Evolutionary conservation across 37 sponge, comb jelly and placozoan species (phyloP), one percentile per base, ranked within the genome.

Genomic region (Amphimedon queenslandica): DNA sequence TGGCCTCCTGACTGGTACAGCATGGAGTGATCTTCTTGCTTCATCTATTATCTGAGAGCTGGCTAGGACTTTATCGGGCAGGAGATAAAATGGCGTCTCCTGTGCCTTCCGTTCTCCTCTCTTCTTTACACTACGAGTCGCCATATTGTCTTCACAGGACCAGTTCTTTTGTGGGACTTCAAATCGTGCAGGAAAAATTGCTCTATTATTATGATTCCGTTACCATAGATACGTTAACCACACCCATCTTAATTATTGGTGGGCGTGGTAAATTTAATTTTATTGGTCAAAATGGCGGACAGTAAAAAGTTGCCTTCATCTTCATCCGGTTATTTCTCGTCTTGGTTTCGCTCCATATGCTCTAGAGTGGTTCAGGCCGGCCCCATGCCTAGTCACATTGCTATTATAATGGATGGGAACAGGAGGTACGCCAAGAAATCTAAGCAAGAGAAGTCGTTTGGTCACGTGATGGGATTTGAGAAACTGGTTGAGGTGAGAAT

Each of bases 351-450:
- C 36, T 73, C 68, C 13, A 40, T 90, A 31, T 84, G 85, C 23
- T 90, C 86, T 57, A 61, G 69, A 18, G 60, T 84, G 32, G 69
- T 90, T 16, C 64, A 42, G 55, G 57, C 77, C 27, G 90, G 90
- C 3, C 56, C 63, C 40, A 84, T 94, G 24, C 99, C 99, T 2
- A 31, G 57, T 13, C 99, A 98, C 67, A 88, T 95, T 21, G 99
- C 95, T 34, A 82, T 98, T 61, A 98, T 98, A 37, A 98, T 98
- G 99, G 99, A 98, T 58, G 99, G 99, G 0, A 98, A 98, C 78
- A 67, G 99, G 33, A 39, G 99, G 36, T 98, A 79, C 73, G 96
- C 96, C 3, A 63, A 57, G 47, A 96, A 92, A 82, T 93, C 77
- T 79, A 66, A 74, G 28, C 75, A 82, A 60, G 81, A 63, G 40